phyloP scores from a whole-genome alignment of 2,888 invertebrate genomes.

The Pollenia amentaria region DNA sequence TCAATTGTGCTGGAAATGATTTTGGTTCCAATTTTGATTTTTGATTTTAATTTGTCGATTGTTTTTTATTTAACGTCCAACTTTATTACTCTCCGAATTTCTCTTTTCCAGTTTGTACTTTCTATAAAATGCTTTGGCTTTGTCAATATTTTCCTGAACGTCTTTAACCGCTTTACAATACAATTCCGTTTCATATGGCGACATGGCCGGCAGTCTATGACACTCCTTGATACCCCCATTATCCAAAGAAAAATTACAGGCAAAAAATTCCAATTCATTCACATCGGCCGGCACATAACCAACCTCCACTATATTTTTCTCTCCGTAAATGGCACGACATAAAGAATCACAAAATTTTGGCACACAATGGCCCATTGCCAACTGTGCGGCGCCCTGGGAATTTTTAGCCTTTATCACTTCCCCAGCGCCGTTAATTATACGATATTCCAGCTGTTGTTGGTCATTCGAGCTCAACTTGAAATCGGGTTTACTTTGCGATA shows the following conservation, averaged over 20 bases:
- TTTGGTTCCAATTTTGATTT: neutral
- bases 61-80: neutral
- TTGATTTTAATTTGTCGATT: neutral
- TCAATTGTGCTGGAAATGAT: too few species aligned
- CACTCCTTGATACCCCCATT: constrained; percentile 31
- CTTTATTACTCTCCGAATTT: neutral
- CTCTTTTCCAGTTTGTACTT: constrained; percentile 4
- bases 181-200: constrained; percentile 26
- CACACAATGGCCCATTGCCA: constrained; percentile 99
- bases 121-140: constrained; percentile 19
- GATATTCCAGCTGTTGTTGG: constrained; percentile 77
- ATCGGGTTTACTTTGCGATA: constrained; percentile 94
- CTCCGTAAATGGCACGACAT: constrained; percentile 89
- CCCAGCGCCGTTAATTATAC: constrained; percentile 98
- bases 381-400: constrained; percentile 98
- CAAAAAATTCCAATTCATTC: constrained; percentile 51
- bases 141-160: constrained; percentile 16
- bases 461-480: constrained; percentile 88
- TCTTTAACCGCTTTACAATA: constrained; percentile 41
- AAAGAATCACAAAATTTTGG: constrained; percentile 93
- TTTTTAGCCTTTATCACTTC: constrained; percentile 96
- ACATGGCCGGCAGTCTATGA: constrained; percentile 39
- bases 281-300: constrained; percentile 43
- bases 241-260: constrained; percentile 38
- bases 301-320: constrained; percentile 35